Conservation (phyloP, 2,888 invertebrate genomes). For the Uropetala carovei region DNA sequence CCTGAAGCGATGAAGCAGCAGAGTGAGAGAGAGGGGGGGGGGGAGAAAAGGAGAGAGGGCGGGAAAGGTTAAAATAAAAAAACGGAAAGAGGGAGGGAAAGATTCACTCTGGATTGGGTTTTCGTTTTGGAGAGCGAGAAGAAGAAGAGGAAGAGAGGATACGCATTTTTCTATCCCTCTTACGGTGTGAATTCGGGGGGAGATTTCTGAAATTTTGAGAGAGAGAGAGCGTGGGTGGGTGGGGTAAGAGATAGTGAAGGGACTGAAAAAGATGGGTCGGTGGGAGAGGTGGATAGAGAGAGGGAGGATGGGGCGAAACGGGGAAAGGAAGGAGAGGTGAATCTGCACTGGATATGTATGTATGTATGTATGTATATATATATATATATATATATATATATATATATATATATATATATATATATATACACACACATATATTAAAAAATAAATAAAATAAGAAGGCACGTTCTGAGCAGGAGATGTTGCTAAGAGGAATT, state of each 20-base stretch:
- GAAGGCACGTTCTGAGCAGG: background rate
- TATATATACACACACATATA: no score
- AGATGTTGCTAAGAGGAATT: background rate
- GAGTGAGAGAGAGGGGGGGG: background rate
- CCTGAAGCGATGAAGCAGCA: slow-evolving; percentile 22
- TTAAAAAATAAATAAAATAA: background rate
- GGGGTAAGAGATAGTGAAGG: background rate
- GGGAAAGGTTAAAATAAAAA: background rate
- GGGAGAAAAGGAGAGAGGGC: slow-evolving; percentile 19
- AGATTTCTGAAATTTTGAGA: background rate
- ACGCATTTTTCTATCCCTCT: background rate
- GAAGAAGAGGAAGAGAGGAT: background rate
- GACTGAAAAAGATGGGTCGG: background rate
- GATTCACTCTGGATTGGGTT: slow-evolving; percentile 14
- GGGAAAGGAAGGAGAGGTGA: background rate
- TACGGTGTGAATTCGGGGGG: background rate
- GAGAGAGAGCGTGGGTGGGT: background rate
- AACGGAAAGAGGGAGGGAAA: background rate
- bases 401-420: no score
- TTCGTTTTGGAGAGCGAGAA: background rate
- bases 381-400: no score
- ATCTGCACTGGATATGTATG: background rate
- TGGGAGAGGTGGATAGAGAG: background rate
- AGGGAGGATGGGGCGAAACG: background rate
- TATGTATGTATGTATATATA: no score